A percentile compares a stretch with the other conserved stretches of the same genome.
Evolutionary conservation across 2,888 invertebrate species (phyloP).

Genomic region (Dicyrtoma fusca): DNA sequence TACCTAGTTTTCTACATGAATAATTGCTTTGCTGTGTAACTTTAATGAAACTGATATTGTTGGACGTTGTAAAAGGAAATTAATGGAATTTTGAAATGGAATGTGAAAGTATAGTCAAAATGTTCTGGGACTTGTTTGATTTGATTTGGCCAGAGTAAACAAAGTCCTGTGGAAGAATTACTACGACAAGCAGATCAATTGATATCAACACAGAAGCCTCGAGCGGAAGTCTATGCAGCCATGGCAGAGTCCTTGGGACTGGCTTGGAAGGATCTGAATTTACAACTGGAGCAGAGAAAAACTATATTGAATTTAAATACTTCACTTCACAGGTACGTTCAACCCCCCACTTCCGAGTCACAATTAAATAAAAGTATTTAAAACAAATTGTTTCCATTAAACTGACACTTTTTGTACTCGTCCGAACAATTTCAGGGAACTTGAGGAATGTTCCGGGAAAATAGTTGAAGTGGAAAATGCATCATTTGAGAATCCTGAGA

Average conservation of each 20-base stretch:
- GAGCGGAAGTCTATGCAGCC: constrained; percentile 75
- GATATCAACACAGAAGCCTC: constrained; percentile 74
- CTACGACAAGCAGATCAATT: constrained; percentile 83
- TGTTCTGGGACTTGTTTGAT: no score
- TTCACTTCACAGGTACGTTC: constrained; percentile 70
- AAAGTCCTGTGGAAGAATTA: constrained; percentile 85
- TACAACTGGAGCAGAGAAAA: constrained; percentile 75
- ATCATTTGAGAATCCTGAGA: constrained; percentile 25
- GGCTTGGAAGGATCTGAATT: constrained; percentile 82
- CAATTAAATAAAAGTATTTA: not conserved
- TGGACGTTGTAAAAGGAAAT: no score
- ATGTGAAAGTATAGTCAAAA: no score
- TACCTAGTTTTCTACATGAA: no score
- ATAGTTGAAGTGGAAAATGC: constrained; percentile 30
- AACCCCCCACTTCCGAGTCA: no score
- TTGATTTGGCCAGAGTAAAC: constrained; percentile 69
- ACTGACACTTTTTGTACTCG: not conserved
- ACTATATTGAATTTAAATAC: constrained; percentile 77
- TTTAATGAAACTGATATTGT: no score
- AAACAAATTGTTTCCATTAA: not conserved
- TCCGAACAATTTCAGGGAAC: constrained; percentile 2
- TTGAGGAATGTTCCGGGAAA: constrained; percentile 27
- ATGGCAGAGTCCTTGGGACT: constrained; percentile 80
- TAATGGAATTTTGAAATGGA: no score
- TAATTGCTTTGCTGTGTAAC: no score